Conservation (phyloP, 2,797 vertebrate species). For the Microctenopoma stevenorrisi region DNA sequence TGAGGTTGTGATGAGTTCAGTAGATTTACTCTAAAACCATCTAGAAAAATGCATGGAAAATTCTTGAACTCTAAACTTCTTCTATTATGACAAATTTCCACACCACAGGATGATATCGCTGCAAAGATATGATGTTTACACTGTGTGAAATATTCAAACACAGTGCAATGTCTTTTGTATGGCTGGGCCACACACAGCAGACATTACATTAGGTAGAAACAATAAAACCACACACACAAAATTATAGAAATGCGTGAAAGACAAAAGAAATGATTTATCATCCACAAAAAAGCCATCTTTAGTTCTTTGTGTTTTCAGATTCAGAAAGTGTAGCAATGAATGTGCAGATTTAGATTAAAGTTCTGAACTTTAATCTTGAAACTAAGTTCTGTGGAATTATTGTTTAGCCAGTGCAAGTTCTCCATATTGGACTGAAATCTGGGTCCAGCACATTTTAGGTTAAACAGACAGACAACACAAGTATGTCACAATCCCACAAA, state of each 20-base stretch:
- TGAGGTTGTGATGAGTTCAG: conserved; percentile 1
- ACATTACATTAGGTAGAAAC: neutral
- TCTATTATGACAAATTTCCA: neutral
- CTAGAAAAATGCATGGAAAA: neutral
- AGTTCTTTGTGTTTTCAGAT: neutral
- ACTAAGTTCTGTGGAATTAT: conserved; percentile 22
- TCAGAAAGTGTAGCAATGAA: neutral
- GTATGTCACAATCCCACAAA: conserved; percentile 19
- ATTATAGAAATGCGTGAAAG: neutral
- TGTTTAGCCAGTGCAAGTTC: conserved; percentile 9
- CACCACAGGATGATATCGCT: neutral
- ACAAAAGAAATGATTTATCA: no score
- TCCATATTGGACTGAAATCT: conserved; percentile 31
- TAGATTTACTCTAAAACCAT: conserved; percentile 7
- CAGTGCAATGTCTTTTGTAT: neutral
- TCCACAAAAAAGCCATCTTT: no score
- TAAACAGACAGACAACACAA: conserved; percentile 51
- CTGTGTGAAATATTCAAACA: neutral
- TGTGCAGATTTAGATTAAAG: neutral
- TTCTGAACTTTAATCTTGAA: conserved; percentile 4
- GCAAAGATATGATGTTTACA: conserved; percentile 1
- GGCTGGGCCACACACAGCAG: neutral
- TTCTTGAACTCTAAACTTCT: neutral
- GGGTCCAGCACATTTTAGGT: conserved; percentile 32
- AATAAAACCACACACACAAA: neutral